phyloP scores from a whole-genome alignment of 2,113 vertebrate species.

The Candoia aspera region DNA sequence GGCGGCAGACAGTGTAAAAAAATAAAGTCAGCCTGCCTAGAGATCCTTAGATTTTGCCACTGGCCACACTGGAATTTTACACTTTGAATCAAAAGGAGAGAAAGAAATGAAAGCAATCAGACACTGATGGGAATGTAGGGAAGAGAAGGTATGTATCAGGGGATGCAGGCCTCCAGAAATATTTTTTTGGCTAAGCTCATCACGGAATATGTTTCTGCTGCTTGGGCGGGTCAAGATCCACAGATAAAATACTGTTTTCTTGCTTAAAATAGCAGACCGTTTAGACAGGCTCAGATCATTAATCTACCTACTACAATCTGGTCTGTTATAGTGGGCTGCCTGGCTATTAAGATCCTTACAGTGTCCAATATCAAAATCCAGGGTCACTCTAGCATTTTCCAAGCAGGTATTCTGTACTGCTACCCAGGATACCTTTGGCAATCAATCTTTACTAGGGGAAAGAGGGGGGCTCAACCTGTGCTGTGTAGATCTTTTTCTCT shows the following conservation, averaged over 20 bases:
- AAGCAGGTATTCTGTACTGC: not conserved
- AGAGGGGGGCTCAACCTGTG: not conserved
- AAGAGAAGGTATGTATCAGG: not conserved
- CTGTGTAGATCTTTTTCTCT: not conserved
- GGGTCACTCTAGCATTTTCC: not conserved
- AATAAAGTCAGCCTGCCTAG: slow-evolving; percentile 41
- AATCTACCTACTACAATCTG: not conserved
- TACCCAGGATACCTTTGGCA: not conserved
- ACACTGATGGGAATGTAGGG: not conserved
- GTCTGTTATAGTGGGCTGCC: not conserved
- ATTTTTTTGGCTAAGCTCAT: not conserved
- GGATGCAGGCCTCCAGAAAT: not conserved
- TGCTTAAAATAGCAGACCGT: not conserved
- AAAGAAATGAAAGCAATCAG: not conserved
- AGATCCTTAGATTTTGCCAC: slow-evolving; percentile 36
- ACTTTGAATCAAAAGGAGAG: not conserved
- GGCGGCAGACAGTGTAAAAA: slow-evolving; percentile 35
- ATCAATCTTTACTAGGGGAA: not conserved
- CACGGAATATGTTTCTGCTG: not conserved
- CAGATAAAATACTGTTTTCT: not conserved
- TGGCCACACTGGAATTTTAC: not conserved
- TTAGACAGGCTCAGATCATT: not conserved
- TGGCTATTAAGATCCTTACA: not conserved
- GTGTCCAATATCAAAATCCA: not conserved
- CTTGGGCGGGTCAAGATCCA: not conserved